These are phyloP conservation scores for Nilaparvata lugens DNA, from an alignment of 1,140 invertebrate species.

Conservation along the genomic window DNA sequence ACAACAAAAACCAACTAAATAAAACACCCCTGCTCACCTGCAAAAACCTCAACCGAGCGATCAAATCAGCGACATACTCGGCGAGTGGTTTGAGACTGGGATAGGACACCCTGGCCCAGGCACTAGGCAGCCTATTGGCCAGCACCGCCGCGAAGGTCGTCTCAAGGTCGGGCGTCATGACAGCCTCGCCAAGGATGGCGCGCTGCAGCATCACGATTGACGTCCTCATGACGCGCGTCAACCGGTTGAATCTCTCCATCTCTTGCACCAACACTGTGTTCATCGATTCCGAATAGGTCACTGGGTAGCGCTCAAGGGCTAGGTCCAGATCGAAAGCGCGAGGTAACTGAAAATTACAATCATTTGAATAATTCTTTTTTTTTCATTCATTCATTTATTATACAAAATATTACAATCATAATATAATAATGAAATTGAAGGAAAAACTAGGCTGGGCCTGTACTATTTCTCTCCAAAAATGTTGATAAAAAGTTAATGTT, in stretches of 20 bases:
- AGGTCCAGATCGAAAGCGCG: conserved; percentile 61
- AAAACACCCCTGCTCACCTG: conserved; percentile 29
- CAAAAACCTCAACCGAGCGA: conserved; percentile 67
- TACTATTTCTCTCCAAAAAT: too few relatives aligned
- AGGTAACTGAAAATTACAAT: conserved; percentile 42
- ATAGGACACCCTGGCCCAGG: conserved; percentile 77
- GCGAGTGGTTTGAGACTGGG: conserved; percentile 83
- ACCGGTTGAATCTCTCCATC: conserved; percentile 78
- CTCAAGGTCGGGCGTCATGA: conserved; percentile 79
- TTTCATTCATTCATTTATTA: too few relatives aligned
- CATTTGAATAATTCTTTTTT: too few relatives aligned
- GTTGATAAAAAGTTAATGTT: too few relatives aligned
- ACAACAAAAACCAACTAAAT: too few relatives aligned
- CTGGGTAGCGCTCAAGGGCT: conserved; percentile 61
- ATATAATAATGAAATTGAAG: too few relatives aligned
- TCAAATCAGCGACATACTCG: conserved; percentile 76
- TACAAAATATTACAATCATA: too few relatives aligned
- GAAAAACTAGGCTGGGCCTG: too few relatives aligned
- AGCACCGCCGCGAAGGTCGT: conserved; percentile 55
- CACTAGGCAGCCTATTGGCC: conserved; percentile 62
- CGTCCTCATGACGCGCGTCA: conserved; percentile 50
- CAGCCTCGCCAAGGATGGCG: conserved; percentile 75
- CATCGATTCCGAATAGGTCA: conserved; percentile 82
- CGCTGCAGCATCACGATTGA: conserved; percentile 65
- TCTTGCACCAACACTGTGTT: conserved; percentile 90